A percentile compares a stretch with the other conserved stretches of the same genome.
Evolutionary conservation across 2,888 invertebrate species (phyloP).

Genomic region (Ochropleura plecta): DNA sequence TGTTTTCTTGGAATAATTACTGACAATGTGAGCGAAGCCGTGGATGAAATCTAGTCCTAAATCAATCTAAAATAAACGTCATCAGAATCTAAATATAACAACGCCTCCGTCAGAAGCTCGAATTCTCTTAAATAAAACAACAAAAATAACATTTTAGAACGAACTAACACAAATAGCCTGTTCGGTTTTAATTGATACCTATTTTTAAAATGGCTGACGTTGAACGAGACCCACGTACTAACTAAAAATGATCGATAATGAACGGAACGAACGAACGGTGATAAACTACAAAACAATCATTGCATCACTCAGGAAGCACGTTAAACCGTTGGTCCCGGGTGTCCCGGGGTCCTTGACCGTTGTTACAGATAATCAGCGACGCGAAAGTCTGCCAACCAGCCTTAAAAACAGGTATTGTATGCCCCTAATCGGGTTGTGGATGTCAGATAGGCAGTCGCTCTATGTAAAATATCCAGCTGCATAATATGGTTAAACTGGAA

Average conservation of each 20-base stretch:
- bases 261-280: neutral
- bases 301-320: neutral
- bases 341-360: too few species aligned
- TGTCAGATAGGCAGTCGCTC: too few species aligned
- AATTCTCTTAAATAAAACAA: conserved; percentile 24
- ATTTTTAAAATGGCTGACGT: conserved; percentile 35
- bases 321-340: too few species aligned
- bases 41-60: neutral
- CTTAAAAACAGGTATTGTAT: too few species aligned
- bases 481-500: too few species aligned
- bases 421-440: too few species aligned
- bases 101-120: conserved; percentile 6
- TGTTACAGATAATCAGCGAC: too few species aligned
- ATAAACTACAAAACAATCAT: too few species aligned
- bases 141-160: conserved; percentile 22
- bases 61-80: conserved; percentile 8
- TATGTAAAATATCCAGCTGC: too few species aligned
- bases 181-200: conserved; percentile 25
- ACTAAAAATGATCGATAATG: neutral
- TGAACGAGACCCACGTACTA: neutral
- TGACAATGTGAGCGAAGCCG: neutral
- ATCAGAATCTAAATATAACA: conserved; percentile 20
- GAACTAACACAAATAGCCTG: conserved; percentile 18
- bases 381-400: too few species aligned
- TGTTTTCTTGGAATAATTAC: neutral